A percentile compares a stretch with the other conserved stretches of the same genome.
phyloP scores from a whole-genome alignment of 2,888 invertebrate species.

The Aquatica leii region DNA sequence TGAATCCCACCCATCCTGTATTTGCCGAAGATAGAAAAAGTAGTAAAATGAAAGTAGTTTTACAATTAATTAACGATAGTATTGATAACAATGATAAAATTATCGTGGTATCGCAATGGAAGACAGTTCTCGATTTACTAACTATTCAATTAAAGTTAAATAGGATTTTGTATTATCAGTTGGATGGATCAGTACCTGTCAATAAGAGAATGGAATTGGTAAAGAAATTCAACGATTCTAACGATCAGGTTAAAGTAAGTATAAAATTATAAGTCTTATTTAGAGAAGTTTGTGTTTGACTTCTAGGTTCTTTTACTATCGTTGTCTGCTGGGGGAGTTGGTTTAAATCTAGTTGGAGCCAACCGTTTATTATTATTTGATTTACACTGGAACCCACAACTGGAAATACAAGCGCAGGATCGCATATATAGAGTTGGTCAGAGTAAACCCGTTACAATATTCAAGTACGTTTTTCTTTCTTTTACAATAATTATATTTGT shows the following conservation, averaged over 20 bases:
- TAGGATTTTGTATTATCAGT: slow-evolving; percentile 67
- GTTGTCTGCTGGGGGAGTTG: slow-evolving; percentile 93
- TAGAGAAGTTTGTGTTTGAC: not conserved
- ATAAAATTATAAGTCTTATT: not conserved
- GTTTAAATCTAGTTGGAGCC: slow-evolving; percentile 90
- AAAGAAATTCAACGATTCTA: slow-evolving; percentile 73
- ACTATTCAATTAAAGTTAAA: slow-evolving; percentile 67
- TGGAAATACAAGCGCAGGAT: slow-evolving; percentile 95
- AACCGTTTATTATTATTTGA: slow-evolving; percentile 91
- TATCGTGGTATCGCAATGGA: slow-evolving; percentile 95
- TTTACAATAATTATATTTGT: not conserved
- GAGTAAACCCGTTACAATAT: slow-evolving; percentile 78
- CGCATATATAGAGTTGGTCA: slow-evolving; percentile 93
- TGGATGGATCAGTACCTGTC: slow-evolving; percentile 81
- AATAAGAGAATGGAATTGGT: slow-evolving; percentile 75
- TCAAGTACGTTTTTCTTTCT: slow-evolving; percentile 68
- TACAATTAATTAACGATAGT: slow-evolving; percentile 66
- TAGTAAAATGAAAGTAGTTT: slow-evolving; percentile 72
- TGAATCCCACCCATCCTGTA: slow-evolving; percentile 76
- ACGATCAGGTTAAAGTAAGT: slow-evolving; percentile 65
- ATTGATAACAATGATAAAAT: slow-evolving; percentile 71
- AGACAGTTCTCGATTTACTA: slow-evolving; percentile 79
- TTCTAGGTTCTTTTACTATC: slow-evolving; percentile 80
- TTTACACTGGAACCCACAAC: slow-evolving; percentile 96
- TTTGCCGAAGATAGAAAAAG: slow-evolving; percentile 69